Percentiles rank a stretch among this genome's conserved stretches.
Conservation (phyloP, 2,113 vertebrate genomes). For the Sapajus apella region DNA sequence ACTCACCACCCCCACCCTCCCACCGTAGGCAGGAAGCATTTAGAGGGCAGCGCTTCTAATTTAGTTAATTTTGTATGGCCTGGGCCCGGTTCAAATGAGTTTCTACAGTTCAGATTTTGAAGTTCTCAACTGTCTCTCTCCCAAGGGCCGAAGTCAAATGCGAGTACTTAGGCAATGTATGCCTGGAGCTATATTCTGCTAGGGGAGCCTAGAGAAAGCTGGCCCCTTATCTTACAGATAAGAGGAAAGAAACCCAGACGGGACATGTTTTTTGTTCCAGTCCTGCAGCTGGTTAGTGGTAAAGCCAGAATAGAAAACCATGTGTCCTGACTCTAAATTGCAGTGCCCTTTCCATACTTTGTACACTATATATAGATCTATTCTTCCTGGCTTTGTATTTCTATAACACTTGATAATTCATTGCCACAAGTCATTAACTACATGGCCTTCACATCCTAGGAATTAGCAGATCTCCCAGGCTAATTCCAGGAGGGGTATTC, state of each 20-base stretch:
- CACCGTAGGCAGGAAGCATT: too few relatives aligned
- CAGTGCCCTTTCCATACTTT: rapidly evolving
- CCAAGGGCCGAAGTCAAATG: neutral
- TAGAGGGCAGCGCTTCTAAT: neutral
- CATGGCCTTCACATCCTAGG: too few relatives aligned
- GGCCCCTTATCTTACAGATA: neutral
- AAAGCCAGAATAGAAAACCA: neutral
- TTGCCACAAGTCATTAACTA: neutral
- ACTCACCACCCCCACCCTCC: too few relatives aligned
- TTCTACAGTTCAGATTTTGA: neutral
- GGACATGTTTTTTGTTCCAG: neutral
- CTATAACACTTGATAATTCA: too few relatives aligned
- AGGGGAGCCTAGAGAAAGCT: neutral
- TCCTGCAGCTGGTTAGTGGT: neutral
- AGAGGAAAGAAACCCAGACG: neutral
- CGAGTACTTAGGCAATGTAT: neutral
- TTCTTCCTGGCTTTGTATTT: neutral
- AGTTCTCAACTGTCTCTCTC: neutral
- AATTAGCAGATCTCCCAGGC: neutral
- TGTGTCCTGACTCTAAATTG: neutral
- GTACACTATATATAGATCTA: too few relatives aligned
- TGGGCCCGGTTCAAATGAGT: neutral
- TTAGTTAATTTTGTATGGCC: rapidly evolving
- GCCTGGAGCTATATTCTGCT: neutral
- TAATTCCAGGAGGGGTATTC: neutral